Conservation (phyloP, 2,797 vertebrate genomes). For the Anguilla pacifica region DNA sequence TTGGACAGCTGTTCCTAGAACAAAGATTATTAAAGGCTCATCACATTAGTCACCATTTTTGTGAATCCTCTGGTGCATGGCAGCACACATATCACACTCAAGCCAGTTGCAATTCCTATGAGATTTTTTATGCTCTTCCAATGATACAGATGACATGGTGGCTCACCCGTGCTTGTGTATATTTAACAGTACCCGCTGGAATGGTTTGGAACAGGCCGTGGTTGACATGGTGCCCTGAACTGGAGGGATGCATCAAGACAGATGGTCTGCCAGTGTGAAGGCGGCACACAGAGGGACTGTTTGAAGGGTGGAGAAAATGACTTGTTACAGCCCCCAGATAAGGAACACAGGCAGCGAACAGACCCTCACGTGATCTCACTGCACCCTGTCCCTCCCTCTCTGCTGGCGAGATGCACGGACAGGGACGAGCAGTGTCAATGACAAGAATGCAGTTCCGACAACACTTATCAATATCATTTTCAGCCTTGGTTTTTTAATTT, state of each 20-base stretch:
- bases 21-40: not conserved
- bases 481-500: not conserved
- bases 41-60: not conserved
- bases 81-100: not conserved
- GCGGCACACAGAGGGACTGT: conserved; percentile 37
- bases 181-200: not conserved
- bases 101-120: not conserved
- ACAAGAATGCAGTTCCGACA: not conserved
- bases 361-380: not conserved
- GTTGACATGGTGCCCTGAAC: not conserved
- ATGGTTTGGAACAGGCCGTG: not conserved
- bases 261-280: conserved; percentile 65
- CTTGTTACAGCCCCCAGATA: not conserved
- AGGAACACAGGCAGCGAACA: not conserved
- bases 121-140: not conserved
- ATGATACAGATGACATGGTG: not conserved
- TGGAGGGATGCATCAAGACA: conserved; percentile 67
- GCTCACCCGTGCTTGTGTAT: not conserved
- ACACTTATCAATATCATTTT: not conserved
- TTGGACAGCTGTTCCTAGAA: not conserved
- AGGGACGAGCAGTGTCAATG: not conserved
- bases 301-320: conserved; percentile 3
- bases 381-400: not conserved
- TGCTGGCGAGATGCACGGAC: not conserved
- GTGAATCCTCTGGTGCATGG: not conserved